A percentile compares a stretch with the other conserved stretches of the same genome.
Evolutionary conservation across 2,888 invertebrate genomes (phyloP).

Genomic region (Caenorhabditis japonica): DNA sequence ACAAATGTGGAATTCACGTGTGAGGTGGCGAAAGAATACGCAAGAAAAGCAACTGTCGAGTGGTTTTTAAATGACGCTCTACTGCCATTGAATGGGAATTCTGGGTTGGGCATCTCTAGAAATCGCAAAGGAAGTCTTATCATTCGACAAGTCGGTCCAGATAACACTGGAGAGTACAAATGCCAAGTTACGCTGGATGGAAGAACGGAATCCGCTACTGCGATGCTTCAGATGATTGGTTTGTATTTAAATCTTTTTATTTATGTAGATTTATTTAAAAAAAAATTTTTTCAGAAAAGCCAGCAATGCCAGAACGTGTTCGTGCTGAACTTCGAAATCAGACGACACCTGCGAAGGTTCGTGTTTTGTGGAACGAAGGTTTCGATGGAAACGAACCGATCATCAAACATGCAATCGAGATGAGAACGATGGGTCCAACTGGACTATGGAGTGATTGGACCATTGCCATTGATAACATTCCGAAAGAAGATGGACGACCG

Average conservation of each 20-base stretch:
- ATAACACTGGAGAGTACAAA: constrained; percentile 88
- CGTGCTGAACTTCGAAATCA: constrained; percentile 86
- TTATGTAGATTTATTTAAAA: constrained; percentile 26
- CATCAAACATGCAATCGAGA: constrained; percentile 86
- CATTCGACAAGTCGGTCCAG: constrained; percentile 80
- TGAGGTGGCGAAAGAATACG: constrained; percentile 90
- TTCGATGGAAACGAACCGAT: constrained; percentile 98
- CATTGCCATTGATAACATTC: constrained; percentile 84
- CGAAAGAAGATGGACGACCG: constrained; percentile 61
- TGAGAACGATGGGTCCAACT: constrained; percentile 85
- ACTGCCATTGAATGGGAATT: constrained; percentile 55
- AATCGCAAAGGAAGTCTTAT: constrained; percentile 60
- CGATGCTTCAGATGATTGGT: constrained; percentile 85
- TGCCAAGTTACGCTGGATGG: constrained; percentile 89
- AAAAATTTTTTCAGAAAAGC: constrained; percentile 84
- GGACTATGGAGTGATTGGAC: constrained; percentile 75
- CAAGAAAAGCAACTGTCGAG: constrained; percentile 50
- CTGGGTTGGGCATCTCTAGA: constrained; percentile 53
- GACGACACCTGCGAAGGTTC: constrained; percentile 82
- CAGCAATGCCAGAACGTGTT: constrained; percentile 91
- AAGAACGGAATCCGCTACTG: constrained; percentile 87
- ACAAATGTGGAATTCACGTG: constrained; percentile 93
- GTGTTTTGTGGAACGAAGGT: constrained; percentile 81
- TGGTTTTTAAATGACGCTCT: constrained; percentile 67
- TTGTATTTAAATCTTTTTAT: constrained; percentile 10